Conservation (phyloP, 2,888 invertebrate species). For the Apantesis nais region DNA sequence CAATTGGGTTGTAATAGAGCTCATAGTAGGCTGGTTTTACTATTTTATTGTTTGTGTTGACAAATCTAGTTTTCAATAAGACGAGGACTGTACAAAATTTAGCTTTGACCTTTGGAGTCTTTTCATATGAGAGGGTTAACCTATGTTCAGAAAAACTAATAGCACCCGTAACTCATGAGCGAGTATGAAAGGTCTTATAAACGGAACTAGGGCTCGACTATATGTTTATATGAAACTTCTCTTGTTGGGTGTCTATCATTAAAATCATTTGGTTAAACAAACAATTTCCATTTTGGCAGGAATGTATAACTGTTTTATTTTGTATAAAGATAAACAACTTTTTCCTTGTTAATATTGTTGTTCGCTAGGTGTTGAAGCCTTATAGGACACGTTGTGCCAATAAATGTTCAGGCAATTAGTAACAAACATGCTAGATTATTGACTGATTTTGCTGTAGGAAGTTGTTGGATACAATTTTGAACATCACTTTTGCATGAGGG, state of each 20-base stretch:
- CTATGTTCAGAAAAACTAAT: neutral
- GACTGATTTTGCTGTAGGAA: slow-evolving; percentile 63
- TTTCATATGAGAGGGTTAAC: neutral
- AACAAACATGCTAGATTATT: slow-evolving; percentile 51
- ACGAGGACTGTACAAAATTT: neutral
- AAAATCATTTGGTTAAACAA: neutral
- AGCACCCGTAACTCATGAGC: too few species aligned
- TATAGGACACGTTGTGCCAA: slow-evolving; percentile 41
- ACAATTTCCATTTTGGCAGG: neutral
- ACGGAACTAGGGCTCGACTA: too few species aligned
- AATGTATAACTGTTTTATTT: neutral
- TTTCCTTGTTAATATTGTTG: neutral
- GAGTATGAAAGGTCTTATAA: too few species aligned
- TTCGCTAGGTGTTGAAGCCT: slow-evolving; percentile 20
- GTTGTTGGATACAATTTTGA: slow-evolving; percentile 25
- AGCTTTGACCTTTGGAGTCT: too few species aligned
- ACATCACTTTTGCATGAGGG: neutral
- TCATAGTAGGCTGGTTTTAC: too few species aligned
- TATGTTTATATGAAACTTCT: neutral
- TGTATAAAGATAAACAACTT: slow-evolving; percentile 16
- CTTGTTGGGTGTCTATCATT: neutral
- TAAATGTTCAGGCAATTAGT: slow-evolving; percentile 28
- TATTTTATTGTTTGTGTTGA: neutral
- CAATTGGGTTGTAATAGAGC: too few species aligned
- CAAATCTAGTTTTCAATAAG: neutral